These are phyloP conservation scores for Elaphurus davidianus DNA, from an alignment of 2,113 vertebrate genomes.

Conservation along the genomic window DNA sequence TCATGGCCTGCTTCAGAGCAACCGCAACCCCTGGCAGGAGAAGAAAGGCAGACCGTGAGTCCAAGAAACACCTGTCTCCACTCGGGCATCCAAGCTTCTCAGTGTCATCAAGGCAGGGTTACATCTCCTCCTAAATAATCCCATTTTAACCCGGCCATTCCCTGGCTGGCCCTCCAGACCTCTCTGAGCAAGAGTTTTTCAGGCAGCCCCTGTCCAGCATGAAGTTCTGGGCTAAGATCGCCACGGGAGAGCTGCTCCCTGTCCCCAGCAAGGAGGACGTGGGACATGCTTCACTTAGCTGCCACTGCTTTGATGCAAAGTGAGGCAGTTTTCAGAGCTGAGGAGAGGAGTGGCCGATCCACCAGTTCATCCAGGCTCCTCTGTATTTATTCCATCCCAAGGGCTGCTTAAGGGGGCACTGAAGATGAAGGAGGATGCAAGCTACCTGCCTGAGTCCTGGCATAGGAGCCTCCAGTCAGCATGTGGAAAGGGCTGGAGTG, in stretches of 20 bases:
- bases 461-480: background rate
- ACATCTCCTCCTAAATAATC: background rate
- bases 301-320: background rate
- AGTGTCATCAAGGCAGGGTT: background rate
- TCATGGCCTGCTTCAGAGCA: slow-evolving; percentile 93
- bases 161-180: background rate
- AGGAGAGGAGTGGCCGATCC: background rate
- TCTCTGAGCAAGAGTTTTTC: background rate
- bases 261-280: background rate
- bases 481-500: background rate
- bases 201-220: background rate
- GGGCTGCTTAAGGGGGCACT: background rate
- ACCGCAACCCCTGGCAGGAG: slow-evolving; percentile 89
- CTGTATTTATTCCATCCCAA: background rate
- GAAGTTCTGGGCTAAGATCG: background rate
- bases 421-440: background rate
- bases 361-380: background rate
- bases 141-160: background rate
- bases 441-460: background rate
- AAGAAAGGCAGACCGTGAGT: background rate
- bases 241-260: background rate
- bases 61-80: background rate
- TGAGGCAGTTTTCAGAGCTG: background rate
- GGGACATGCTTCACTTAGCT: background rate
- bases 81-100: background rate